Percentiles rank a stretch among this genome's conserved stretches.
Conservation (phyloP, 2,797 vertebrate species). For the Garrulus glandarius region DNA sequence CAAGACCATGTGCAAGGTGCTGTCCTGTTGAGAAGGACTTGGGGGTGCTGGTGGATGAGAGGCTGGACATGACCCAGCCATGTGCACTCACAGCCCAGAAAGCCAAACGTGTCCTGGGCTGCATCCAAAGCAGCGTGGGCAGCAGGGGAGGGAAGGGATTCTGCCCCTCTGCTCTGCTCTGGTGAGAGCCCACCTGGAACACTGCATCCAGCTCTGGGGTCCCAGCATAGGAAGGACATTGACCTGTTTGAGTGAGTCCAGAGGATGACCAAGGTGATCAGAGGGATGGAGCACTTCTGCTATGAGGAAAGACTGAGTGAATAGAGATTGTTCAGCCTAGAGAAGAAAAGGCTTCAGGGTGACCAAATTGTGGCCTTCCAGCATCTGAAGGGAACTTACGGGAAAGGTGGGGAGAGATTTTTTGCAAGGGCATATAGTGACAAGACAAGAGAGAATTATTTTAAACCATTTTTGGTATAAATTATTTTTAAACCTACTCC, state of each 20-base stretch:
- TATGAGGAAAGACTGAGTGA: neutral
- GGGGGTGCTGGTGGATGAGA: neutral
- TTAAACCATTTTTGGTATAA: neutral
- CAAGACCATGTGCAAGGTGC: neutral
- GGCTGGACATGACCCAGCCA: neutral
- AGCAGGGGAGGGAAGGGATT: neutral
- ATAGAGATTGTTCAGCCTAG: neutral
- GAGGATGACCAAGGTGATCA: rapidly evolving
- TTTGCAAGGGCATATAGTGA: neutral
- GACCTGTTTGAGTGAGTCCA: neutral
- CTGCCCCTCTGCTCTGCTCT: neutral
- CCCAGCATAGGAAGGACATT: neutral
- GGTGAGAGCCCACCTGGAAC: rapidly evolving
- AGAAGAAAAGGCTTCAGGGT: neutral
- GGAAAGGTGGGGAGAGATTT: neutral
- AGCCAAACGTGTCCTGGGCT: neutral
- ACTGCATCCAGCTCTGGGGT: neutral
- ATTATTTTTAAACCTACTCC: neutral
- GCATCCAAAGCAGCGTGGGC: rapidly evolving
- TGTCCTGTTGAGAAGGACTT: neutral
- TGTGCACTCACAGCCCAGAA: rapidly evolving
- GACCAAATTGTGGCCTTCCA: neutral
- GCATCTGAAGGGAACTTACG: neutral
- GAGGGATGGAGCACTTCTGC: neutral
- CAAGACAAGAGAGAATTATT: neutral